Base-by-base conservation (phyloP, 2,797 vertebrate genomes). In the Naso thynnoides region DNA sequence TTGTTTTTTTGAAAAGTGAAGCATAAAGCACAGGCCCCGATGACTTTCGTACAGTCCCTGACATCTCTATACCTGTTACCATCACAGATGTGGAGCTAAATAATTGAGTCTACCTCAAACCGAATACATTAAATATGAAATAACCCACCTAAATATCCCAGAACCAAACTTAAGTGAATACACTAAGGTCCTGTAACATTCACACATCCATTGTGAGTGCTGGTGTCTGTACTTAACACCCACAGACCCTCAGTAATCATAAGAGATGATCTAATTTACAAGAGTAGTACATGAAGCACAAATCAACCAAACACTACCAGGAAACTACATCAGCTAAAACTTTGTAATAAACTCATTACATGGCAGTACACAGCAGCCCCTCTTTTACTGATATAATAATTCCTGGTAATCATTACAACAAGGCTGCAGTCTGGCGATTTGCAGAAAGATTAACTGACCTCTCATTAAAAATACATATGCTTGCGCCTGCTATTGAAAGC, bases 401-500 rank as follows among this genome's bases (percentile, higher is more conserved):
- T 74, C 74, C 67, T 41, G 42, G 36, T 66, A 76, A 86, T 81
- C 64, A 84, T 70, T 60, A 73, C 59, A 64, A 62, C 9, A 45
- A 70, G 62, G 49, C 16, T 48, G 66, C 71, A 63, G 70, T 52
- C 73, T 70, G 58, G 62, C 73, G 77, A 60, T 85, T 78, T 70
- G 48, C 45, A 47, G 63, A 77, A 42, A 61, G 53, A 80, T 54
- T 50, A 74, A 88, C 82, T 81, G 78, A 82, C 84, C 82, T 27
- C 73, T 83, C 70, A 78, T 89, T 78, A 86, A 79, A 88, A 77
- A 86, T 81, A 24, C 71, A 89, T 76, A 50, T 13, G 9, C 59
- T 69, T 36, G 19, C 56, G 19, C 4, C 59, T 39, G 48, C 70
- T 45, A 67, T 15, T 60, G 53, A 70, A 67, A 19, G 73, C 52